Conservation (phyloP, 2,888 invertebrate species). For the Brenthis ino region DNA sequence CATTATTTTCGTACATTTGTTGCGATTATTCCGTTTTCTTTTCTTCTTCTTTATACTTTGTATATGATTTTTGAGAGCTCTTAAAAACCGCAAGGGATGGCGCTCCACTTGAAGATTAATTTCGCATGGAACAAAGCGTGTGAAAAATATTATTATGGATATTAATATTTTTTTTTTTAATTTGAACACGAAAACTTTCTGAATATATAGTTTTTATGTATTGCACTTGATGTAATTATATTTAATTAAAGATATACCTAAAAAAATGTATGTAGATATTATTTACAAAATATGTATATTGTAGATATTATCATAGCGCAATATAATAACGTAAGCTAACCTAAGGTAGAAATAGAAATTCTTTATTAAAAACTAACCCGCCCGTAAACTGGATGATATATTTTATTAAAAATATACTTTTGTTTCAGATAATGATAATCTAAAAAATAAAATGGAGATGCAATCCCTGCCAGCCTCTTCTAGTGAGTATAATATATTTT, state of each 20-base stretch:
- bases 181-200: not conserved
- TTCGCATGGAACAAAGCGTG: conserved; percentile 51
- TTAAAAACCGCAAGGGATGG: conserved; percentile 52
- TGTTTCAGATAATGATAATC: conserved; percentile 49
- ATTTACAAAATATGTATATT: not conserved
- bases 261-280: not conserved
- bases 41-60: conserved; percentile 55
- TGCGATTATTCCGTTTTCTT: conserved; percentile 66
- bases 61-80: conserved; percentile 52
- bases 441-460: conserved; percentile 53
- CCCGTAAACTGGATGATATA: not conserved
- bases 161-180: conserved; percentile 15
- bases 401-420: not conserved
- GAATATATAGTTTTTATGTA: too few relatives aligned
- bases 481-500: conserved; percentile 52
- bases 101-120: conserved; percentile 47
- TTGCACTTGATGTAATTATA: too few relatives aligned
- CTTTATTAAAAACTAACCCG: too few relatives aligned
- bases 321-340: too few relatives aligned
- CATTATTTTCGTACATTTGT: conserved; percentile 77
- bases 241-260: not conserved
- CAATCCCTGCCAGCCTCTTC: conserved; percentile 60
- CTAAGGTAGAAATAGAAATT: too few relatives aligned
- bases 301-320: too few relatives aligned
- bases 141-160: conserved; percentile 44